Evolutionary conservation across 2,797 vertebrate genomes (phyloP).

Genomic region (Chaetophractus vellerosus): DNA sequence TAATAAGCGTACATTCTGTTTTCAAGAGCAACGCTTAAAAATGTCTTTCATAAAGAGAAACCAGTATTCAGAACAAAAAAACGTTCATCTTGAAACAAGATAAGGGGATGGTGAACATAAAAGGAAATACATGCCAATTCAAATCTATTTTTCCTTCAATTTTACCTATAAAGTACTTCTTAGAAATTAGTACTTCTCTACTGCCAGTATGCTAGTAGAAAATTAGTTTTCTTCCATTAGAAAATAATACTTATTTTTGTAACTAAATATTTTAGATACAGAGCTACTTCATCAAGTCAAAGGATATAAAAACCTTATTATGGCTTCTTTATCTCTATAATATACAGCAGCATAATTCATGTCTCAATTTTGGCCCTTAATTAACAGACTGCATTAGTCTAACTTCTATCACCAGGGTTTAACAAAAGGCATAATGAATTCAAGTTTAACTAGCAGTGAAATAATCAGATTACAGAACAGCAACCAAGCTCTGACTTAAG

Average conservation of each 20-base stretch:
- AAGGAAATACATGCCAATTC: background rate
- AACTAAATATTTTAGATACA: slow-evolving; percentile 65
- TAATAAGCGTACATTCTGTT: background rate
- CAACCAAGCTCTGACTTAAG: slow-evolving; percentile 47
- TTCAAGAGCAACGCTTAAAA: background rate
- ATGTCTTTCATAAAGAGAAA: background rate
- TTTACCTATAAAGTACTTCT: background rate
- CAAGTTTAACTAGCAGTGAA: slow-evolving; percentile 46
- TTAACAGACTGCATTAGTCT: slow-evolving; percentile 61
- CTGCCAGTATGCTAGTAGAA: background rate
- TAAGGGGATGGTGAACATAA: background rate
- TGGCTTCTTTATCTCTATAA: slow-evolving; percentile 71
- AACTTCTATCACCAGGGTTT: slow-evolving; percentile 71
- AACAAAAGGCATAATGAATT: no score
- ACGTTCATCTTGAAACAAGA: slow-evolving; percentile 27
- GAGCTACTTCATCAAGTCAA: slow-evolving; percentile 33
- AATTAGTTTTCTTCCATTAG: slow-evolving; percentile 60
- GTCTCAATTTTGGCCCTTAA: slow-evolving; percentile 62
- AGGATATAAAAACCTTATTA: no score
- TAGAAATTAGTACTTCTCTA: background rate
- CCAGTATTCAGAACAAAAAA: background rate
- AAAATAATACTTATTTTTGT: slow-evolving; percentile 41
- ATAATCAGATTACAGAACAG: slow-evolving; percentile 21
- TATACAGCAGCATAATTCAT: slow-evolving; percentile 67
- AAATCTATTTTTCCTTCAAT: slow-evolving; percentile 52